These are phyloP conservation scores for Eubasilissa regina DNA, from an alignment of 1,140 invertebrate genomes.

Conservation along the genomic window DNA sequence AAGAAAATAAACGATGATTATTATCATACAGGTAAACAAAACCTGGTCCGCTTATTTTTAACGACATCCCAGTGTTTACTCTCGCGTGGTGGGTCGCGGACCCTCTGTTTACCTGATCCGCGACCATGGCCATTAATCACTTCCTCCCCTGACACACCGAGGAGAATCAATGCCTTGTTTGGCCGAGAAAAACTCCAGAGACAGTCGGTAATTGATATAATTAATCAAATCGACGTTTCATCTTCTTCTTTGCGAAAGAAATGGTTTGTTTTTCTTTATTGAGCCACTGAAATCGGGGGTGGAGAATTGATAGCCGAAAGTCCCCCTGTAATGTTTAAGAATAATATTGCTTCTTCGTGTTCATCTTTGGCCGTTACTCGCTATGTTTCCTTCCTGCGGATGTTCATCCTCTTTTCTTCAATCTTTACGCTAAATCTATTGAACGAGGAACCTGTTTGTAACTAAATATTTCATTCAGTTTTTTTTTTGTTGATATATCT, in stretches of 20 bases:
- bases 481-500: too few species aligned
- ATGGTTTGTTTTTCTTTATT: slow-evolving; percentile 22
- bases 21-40: not conserved
- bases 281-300: not conserved
- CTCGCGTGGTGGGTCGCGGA: not conserved
- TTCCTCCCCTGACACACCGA: not conserved
- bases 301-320: not conserved
- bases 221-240: slow-evolving; percentile 29
- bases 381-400: too few species aligned
- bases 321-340: not conserved
- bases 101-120: not conserved
- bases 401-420: too few species aligned
- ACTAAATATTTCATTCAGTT: too few species aligned
- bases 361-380: not conserved
- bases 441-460: too few species aligned
- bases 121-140: slow-evolving; percentile 17
- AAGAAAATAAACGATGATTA: too few species aligned
- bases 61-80: not conserved
- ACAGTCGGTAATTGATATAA: slow-evolving; percentile 34
- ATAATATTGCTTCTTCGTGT: not conserved
- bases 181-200: slow-evolving; percentile 7
- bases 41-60: not conserved
- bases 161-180: slow-evolving; percentile 25
- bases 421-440: too few species aligned
- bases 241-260: not conserved